Evolutionary conservation across 2,113 vertebrate genomes (phyloP), one percentile per base, ranked within the genome.

Genomic region (Hippocampus comes): DNA sequence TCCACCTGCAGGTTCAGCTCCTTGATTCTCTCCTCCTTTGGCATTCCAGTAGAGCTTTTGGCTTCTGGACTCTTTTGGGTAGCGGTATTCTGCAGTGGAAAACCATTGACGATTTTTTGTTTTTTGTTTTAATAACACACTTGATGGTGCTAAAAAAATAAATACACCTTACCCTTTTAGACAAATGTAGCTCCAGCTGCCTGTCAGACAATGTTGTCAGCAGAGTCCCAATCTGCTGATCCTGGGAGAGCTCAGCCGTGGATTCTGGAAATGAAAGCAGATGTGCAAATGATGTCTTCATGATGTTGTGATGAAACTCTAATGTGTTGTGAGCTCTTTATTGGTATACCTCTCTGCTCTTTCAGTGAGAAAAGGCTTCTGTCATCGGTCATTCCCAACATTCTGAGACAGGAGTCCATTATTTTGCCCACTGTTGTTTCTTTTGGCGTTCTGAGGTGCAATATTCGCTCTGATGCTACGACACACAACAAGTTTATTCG

Each of bases 1-100:
- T 89, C 90, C 76, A 93, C 87, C 71, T 92, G 91, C 63, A 89
- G 89, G 51, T 90, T 91, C 42, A 92, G 59, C 66, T 92, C 89
- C 48, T 41, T 83, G 73, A 92, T 91, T 74, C 91, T 84, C 21
- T 89, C 78, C 25, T 89, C 88, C 79, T 89, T 78, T 88, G 72
- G 77, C 82, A 69, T 81, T 77, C 48, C 74, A 59, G 57, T 63
- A 1, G 69, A 25, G 25, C 49, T 48, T 38, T 46, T 72, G 17
- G 67, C 57, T 2, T 80, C 80, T 43, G 75, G 34, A 57, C 68
- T 43, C 2, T 71, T 68, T 60, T 68, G 55, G 5, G 75, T 69
- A 34, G 34, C 11, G 51, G 38, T 41, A 1, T 87, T 86, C 91
- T 92, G 9, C 49, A n/a, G 73, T 49, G 10, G 0, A 63, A 67